Evolutionary conservation across 2,113 vertebrate species (phyloP), one percentile per base, ranked within the genome.

Genomic region (Sisor rabdophorus): DNA sequence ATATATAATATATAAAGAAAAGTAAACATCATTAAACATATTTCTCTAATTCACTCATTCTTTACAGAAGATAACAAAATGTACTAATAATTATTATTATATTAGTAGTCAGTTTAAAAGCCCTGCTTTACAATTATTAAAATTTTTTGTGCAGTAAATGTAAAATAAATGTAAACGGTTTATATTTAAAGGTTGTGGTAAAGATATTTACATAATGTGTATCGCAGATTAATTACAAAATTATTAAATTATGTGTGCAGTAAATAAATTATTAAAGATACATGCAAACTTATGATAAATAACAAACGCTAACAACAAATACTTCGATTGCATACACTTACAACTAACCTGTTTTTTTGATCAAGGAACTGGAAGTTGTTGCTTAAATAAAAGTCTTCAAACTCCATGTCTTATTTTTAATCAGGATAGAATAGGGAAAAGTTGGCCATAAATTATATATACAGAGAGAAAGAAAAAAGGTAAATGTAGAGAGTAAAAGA

Each of bases 361-460:
- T 73, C 72, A 19, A 89, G 24, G 65, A 88, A 82, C 11, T 72
- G 77, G 54, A 78, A 80, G 55, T 80, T 82, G 2, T 85, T 81
- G 2, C 55, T 83, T 76, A 86, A 40, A 36, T 83, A 82, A 64
- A 87, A 85, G 26, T 80, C 82, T 30, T 85, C 79, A 40, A 85
- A 70, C 68, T 91, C 88, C 89, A 84, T 84, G 36, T 22, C 48
- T 22, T 12, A 52, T 26, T 20, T 28, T 24, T n/a, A 65, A 3
- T 8, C 36, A 65, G 36, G 13, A 64, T 20, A 40, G 36, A 61
- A 19, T n/a, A n/a, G n/a, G 10, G 11, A 17, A 44, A 40, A 64
- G 40, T 44, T 6, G 40, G 61, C 26, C 32, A 2, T 48, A 52
- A 40, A 59, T 17, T n/a, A 52, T 20, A 71, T 5, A 24, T 0